A percentile compares a stretch with the other conserved stretches of the same genome.
These are phyloP conservation scores for Triops longicaudatus DNA, from an alignment of 1,140 invertebrate genomes.

Conservation along the genomic window DNA sequence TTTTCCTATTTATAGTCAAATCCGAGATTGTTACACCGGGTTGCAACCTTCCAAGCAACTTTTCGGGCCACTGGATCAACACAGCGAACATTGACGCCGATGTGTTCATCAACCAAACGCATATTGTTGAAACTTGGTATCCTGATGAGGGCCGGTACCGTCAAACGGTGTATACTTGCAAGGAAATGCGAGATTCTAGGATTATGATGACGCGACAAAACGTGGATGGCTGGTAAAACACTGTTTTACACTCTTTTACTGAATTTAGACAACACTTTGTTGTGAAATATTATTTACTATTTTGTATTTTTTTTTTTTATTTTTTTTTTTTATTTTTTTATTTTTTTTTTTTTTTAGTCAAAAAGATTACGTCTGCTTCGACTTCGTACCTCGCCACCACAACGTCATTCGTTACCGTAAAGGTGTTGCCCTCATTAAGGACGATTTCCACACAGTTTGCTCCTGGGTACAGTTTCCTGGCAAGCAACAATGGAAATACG, in stretches of 20 bases:
- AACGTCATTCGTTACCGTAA: constrained; percentile 89
- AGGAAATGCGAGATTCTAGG: constrained; percentile 73
- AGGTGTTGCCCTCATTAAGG: constrained; percentile 78
- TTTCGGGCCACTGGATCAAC: constrained; percentile 91
- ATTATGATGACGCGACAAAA: constrained; percentile 92
- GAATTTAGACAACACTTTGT: not conserved
- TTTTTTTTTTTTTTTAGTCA: constrained; percentile 56
- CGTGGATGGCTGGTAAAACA: constrained; percentile 79
- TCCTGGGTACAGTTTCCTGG: constrained; percentile 88
- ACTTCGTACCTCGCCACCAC: constrained; percentile 90
- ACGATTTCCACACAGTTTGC: constrained; percentile 83
- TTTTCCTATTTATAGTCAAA: constrained; percentile 50
- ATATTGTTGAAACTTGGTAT: constrained; percentile 89
- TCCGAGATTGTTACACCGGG: constrained; percentile 78
- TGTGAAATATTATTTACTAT: no score
- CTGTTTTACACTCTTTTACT: not conserved
- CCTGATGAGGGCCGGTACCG: constrained; percentile 81
- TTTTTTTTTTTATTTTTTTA: constrained; percentile 37
- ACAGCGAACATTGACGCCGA: constrained; percentile 93
- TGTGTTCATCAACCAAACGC: constrained; percentile 87
- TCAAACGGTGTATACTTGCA: constrained; percentile 87
- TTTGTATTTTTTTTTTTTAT: no score
- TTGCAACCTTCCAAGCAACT: constrained; percentile 86
- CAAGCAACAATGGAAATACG: constrained; percentile 75
- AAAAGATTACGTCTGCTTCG: constrained; percentile 94